These are phyloP conservation scores for Corbicula japonica DNA, from an alignment of 2,888 invertebrate genomes.

Conservation along the genomic window DNA sequence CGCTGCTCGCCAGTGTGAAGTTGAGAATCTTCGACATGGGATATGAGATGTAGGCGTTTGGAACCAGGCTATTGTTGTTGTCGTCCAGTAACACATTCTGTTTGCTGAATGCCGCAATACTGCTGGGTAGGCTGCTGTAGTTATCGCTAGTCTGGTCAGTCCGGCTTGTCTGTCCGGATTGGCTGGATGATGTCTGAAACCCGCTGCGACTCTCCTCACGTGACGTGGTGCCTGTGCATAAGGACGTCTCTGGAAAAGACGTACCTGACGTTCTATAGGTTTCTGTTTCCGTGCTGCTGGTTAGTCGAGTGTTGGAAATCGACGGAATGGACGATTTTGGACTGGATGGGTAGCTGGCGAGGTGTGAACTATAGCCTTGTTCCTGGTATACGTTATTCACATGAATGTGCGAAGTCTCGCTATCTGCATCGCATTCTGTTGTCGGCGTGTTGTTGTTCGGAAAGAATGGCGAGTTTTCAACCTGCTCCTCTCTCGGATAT, in stretches of 20 bases:
- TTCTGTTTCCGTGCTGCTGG: constrained; percentile 39
- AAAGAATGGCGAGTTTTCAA: constrained; percentile 71
- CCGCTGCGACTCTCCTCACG: constrained; percentile 40
- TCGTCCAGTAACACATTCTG: constrained; percentile 49
- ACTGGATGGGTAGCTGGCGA: constrained; percentile 65
- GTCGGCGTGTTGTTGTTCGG: constrained; percentile 79
- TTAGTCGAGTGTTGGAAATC: constrained; percentile 21
- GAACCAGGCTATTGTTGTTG: constrained; percentile 62
- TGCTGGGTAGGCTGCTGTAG: constrained; percentile 73
- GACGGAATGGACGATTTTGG: constrained; percentile 50
- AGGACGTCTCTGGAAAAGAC: constrained; percentile 59
- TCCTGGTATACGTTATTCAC: constrained; percentile 5
- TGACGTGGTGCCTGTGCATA: constrained; percentile 40
- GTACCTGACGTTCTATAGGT: constrained; percentile 39
- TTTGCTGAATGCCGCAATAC: constrained; percentile 73
- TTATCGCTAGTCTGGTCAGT: constrained; percentile 61
- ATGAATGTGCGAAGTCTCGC: constrained; percentile 49
- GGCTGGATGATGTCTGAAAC: constrained; percentile 43
- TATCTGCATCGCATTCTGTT: constrained; percentile 68
- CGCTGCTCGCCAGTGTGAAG: constrained; percentile 67
- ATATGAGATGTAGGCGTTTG: constrained; percentile 64
- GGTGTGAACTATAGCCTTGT: constrained; percentile 29
- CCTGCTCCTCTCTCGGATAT: constrained; percentile 43
- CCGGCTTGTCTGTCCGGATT: constrained; percentile 52
- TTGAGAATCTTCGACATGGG: constrained; percentile 58